Evolutionary conservation across 2,888 invertebrate species (phyloP).

Genomic region (Drosophila kanekoi): DNA sequence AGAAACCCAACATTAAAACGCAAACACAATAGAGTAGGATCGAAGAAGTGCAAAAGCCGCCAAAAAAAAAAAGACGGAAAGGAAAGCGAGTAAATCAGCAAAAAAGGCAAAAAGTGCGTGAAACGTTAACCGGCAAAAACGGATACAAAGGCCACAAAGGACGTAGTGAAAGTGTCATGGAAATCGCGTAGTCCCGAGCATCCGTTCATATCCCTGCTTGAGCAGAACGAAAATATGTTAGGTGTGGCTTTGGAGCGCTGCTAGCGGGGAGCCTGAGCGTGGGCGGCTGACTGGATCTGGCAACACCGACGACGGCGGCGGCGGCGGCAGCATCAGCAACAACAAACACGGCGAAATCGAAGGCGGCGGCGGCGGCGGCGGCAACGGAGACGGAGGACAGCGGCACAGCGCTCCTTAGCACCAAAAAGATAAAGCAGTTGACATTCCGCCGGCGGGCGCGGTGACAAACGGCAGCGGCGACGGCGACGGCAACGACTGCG

Average conservation of each 20-base stretch:
- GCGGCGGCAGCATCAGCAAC: constrained; percentile 42
- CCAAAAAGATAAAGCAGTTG: background rate
- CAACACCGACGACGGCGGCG: constrained; percentile 5
- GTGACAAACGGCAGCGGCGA: constrained; percentile 53
- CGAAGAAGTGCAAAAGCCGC: constrained; percentile 46
- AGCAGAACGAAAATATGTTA: constrained; percentile 61
- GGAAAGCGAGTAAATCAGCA: constrained; percentile 9
- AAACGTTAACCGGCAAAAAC: constrained; percentile 43
- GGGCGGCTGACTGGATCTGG: constrained; percentile 9
- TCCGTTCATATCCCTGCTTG: background rate
- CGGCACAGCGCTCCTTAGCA: background rate
- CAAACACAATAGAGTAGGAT: constrained; percentile 8
- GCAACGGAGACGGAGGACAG: constrained; percentile 19
- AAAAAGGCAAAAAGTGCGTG: constrained; percentile 45
- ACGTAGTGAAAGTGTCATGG: constrained; percentile 49
- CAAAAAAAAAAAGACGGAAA: constrained; percentile 42
- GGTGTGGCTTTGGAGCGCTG: constrained; percentile 56
- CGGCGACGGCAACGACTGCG: constrained; percentile 35
- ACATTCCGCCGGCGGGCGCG: constrained; percentile 27
- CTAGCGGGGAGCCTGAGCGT: constrained; percentile 32
- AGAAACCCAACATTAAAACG: constrained; percentile 7
- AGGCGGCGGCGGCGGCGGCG: constrained; percentile 43
- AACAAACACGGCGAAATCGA: constrained; percentile 23
- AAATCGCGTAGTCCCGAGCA: constrained; percentile 19
- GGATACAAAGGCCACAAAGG: constrained; percentile 28